Percentiles rank a stretch among this genome's conserved stretches.
phyloP scores from a whole-genome alignment of 2,797 vertebrate species.

The Tragopan temminckii region DNA sequence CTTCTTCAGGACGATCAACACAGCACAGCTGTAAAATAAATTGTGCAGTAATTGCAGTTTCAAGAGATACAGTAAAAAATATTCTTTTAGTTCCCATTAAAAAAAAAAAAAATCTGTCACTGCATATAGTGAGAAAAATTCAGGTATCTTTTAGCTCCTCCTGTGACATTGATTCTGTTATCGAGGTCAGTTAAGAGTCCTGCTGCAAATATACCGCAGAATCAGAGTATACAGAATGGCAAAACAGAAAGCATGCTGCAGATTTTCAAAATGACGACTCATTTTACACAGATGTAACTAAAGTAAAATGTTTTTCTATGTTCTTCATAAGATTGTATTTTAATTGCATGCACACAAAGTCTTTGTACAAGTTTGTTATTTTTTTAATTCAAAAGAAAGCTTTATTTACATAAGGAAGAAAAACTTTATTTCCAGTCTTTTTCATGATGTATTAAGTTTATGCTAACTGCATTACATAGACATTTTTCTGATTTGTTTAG shows the following conservation, averaged over 20 bases:
- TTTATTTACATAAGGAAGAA: neutral
- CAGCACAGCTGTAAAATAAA: constrained; percentile 86
- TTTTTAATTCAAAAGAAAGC: neutral
- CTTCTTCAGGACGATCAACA: constrained; percentile 91
- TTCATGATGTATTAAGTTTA: neutral
- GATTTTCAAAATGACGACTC: neutral
- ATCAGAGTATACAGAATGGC: neutral
- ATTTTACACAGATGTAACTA: neutral
- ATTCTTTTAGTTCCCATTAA: neutral
- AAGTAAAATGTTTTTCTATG: neutral
- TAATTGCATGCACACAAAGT: neutral
- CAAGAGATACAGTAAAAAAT: neutral
- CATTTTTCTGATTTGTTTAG: neutral
- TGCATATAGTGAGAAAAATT: neutral
- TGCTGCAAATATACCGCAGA: neutral
- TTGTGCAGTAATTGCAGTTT: neutral
- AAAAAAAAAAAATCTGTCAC: neutral
- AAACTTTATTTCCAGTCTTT: neutral
- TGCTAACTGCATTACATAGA: neutral
- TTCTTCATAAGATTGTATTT: neutral
- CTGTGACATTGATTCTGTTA: neutral
- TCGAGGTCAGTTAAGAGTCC: neutral
- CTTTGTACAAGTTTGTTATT: neutral
- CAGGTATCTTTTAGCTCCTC: neutral
- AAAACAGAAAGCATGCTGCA: neutral